Base-by-base conservation (phyloP, 1,140 invertebrate species). In the Drosophila sucinea region DNA sequence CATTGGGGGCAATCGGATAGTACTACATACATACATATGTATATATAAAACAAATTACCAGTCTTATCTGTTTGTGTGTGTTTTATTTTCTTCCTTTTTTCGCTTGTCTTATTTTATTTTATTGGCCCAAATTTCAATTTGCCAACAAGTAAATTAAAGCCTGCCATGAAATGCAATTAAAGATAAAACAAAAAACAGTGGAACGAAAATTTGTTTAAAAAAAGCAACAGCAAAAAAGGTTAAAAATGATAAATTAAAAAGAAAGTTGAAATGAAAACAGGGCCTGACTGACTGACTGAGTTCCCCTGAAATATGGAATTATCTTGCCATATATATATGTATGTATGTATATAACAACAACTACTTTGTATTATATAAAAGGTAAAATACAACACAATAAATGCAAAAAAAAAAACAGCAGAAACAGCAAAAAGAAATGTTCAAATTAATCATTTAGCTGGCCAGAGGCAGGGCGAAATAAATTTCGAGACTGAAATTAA, bases 191-290 rank as follows among this genome's bases (percentile, higher is more conserved):
- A 63, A 63, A 63, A 63, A 44, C 38, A 62, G 30, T 29, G 38
- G 25, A 35, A 51, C 27, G 23, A 41, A 41, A 40, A 35, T 61
- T 61, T 61, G 17, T 61, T 25, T 40, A 60, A 41, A 35, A 11
- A 61, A 61, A 61, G 17, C 23, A 61, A 44, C 35, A 30, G 33
- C 60, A 51, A 63, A 51, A 63, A 58, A 58, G 44, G 56, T 58
- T 58, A 35, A 63, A 62, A 63, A 63, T 63, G 60, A 63, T 63
- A 63, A 63, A 63, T 58, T 63, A 44, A 41, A 63, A 63, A 63
- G 60, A 63, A 63, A 63, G 60, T 63, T 47, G 60, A 61, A 61
- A 35, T 51, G 7, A 51, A 51, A 51, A 51, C 44, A 51, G 44
- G 44, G 44, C 44, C 23, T 10, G 44, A 51, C 44, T 51, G 23